Conservation (phyloP, 2,888 invertebrate species). For the Philhelius pedissequus region DNA sequence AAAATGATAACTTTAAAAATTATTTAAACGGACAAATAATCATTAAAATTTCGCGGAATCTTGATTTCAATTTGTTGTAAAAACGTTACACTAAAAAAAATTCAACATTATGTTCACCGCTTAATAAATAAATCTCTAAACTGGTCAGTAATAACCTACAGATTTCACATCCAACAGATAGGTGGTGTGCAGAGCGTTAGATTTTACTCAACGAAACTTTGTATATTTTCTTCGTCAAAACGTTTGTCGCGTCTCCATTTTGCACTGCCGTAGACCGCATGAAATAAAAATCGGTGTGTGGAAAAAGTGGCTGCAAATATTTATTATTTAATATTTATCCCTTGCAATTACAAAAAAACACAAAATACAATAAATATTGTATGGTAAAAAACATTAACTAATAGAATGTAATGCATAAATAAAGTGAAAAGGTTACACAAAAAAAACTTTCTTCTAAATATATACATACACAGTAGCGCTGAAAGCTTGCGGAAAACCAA, state of each 20-base stretch:
- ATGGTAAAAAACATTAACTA: slow-evolving; percentile 6
- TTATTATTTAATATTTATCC: slow-evolving; percentile 41
- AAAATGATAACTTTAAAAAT: too few relatives aligned
- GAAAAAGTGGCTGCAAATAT: slow-evolving; percentile 57
- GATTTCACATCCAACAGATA: not conserved
- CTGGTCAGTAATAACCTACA: not conserved
- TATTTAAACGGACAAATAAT: too few relatives aligned
- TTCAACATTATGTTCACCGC: not conserved
- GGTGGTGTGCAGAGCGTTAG: not conserved
- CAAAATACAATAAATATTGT: slow-evolving; percentile 41
- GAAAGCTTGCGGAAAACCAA: slow-evolving; percentile 62
- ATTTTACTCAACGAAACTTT: slow-evolving; percentile 22
- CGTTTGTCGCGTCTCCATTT: slow-evolving; percentile 73
- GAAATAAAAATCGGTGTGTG: slow-evolving; percentile 64
- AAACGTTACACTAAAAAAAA: too few relatives aligned
- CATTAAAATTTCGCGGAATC: too few relatives aligned
- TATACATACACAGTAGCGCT: slow-evolving; percentile 15
- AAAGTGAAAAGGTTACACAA: slow-evolving; percentile 34
- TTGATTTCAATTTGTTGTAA: too few relatives aligned
- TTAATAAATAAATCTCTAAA: not conserved
- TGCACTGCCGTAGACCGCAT: slow-evolving; percentile 71
- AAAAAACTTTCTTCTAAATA: not conserved
- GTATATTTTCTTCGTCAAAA: slow-evolving; percentile 59
- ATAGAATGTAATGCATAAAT: slow-evolving; percentile 19
- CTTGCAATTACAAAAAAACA: slow-evolving; percentile 14